These are phyloP conservation scores for Euzophera pinguis DNA, from an alignment of 2,888 invertebrate species.

Conservation along the genomic window DNA sequence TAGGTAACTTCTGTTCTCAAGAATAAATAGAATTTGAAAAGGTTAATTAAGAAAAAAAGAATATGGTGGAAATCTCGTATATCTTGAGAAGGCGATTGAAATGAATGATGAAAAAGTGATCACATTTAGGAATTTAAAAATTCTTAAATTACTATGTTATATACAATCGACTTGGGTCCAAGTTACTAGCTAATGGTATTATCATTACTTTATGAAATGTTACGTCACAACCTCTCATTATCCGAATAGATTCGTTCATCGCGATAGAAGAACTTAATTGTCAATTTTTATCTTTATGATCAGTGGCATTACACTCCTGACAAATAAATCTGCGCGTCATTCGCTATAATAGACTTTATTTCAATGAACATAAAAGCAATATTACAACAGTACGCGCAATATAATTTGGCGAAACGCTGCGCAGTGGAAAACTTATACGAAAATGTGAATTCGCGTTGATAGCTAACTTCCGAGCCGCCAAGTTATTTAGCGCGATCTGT, in stretches of 20 bases:
- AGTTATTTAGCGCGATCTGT: too few species aligned
- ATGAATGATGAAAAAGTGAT: neutral
- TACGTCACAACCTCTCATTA: constrained; percentile 7
- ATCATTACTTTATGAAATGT: neutral
- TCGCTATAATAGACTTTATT: neutral
- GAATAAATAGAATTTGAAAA: neutral
- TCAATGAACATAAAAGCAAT: neutral
- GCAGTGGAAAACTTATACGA: too few species aligned
- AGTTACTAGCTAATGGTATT: neutral
- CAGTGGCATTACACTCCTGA: constrained; percentile 21
- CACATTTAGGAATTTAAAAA: neutral
- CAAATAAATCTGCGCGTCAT: too few species aligned
- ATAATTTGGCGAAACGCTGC: too few species aligned
- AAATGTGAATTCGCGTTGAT: too few species aligned
- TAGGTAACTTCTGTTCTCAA: too few species aligned
- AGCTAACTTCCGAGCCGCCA: too few species aligned
- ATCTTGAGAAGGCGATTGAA: neutral
- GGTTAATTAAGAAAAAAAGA: too few species aligned
- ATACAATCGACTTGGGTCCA: neutral
- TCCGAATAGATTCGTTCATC: neutral
- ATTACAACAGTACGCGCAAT: too few species aligned
- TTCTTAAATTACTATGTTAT: neutral
- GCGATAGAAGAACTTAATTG: constrained; percentile 8
- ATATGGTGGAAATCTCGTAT: too few species aligned
- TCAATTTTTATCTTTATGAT: constrained; percentile 28